Percentiles rank a stretch among this genome's conserved stretches.
Conservation (phyloP, 1,140 invertebrate genomes). For the Drosophila trapezifrons region DNA sequence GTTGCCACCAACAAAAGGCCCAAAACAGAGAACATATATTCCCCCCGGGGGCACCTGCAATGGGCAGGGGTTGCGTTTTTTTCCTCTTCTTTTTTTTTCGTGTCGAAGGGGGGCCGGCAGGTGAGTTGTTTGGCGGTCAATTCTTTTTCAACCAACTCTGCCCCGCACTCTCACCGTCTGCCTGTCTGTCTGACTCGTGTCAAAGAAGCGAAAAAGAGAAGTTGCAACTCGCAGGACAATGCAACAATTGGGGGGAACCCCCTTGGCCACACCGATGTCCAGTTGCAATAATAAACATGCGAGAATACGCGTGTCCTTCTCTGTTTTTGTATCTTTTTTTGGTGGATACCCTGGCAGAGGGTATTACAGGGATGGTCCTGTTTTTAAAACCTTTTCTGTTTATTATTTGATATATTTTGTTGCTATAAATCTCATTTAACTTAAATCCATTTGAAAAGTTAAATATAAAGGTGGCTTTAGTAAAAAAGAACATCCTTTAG, state of each 20-base stretch:
- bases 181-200: slow-evolving; percentile 21
- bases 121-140: slow-evolving; percentile 71
- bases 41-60: slow-evolving; percentile 7
- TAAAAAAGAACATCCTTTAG: too few species aligned
- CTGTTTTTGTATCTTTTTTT: not conserved
- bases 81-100: not conserved
- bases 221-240: slow-evolving; percentile 41
- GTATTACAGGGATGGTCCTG: too few species aligned
- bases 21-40: slow-evolving; percentile 65
- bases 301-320: slow-evolving; percentile 66
- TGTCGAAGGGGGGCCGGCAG: slow-evolving; percentile 24
- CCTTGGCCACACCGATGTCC: slow-evolving; percentile 19
- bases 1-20: slow-evolving; percentile 78
- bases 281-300: slow-evolving; percentile 71
- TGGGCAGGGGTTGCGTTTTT: slow-evolving; percentile 20
- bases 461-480: too few species aligned
- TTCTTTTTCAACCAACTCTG: slow-evolving; percentile 26
- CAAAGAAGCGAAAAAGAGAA: slow-evolving; percentile 23
- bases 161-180: slow-evolving; percentile 1
- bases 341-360: not conserved
- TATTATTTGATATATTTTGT: too few species aligned
- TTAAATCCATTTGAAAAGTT: too few species aligned
- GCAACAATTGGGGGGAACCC: slow-evolving; percentile 20
- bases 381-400: not conserved
- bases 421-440: too few species aligned